A percentile compares a stretch with the other conserved stretches of the same genome.
These are phyloP conservation scores for Drosophila fungiperda DNA, from an alignment of 2,888 invertebrate species.

Conservation along the genomic window DNA sequence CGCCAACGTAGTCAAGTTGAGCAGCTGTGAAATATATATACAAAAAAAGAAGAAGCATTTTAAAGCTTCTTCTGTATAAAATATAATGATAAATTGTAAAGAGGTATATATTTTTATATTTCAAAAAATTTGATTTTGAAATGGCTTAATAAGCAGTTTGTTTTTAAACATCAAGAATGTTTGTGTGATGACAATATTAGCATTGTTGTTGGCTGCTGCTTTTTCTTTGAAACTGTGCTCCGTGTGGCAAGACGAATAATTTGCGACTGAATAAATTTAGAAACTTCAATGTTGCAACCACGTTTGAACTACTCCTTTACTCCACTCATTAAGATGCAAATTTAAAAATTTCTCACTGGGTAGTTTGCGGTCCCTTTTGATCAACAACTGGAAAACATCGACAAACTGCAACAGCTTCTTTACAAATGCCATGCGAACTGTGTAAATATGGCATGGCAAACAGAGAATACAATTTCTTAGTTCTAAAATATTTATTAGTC, in stretches of 20 bases:
- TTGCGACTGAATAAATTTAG: constrained; percentile 18
- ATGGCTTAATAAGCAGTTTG: not conserved
- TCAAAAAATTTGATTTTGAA: not conserved
- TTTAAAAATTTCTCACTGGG: constrained; percentile 52
- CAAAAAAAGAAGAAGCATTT: not conserved
- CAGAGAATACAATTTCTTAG: not conserved
- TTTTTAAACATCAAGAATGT: not conserved
- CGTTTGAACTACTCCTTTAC: not conserved
- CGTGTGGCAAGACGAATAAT: not conserved
- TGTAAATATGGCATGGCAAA: not conserved
- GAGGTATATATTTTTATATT: not conserved
- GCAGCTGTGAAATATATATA: not conserved
- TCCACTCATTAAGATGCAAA: constrained; percentile 61
- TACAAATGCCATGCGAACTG: constrained; percentile 4
- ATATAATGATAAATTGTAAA: not conserved
- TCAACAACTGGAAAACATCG: constrained; percentile 12
- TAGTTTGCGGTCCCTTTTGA: constrained; percentile 25
- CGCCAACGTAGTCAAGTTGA: not conserved
- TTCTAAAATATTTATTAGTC: not conserved
- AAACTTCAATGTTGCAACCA: constrained; percentile 24
- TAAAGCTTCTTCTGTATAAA: not conserved
- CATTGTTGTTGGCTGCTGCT: not conserved
- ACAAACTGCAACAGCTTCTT: constrained; percentile 17
- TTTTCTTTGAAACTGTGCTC: not conserved
- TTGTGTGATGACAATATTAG: not conserved